Evolutionary conservation across 2,113 vertebrate species (phyloP), one percentile per base, ranked within the genome.

Genomic region (Actenoides lindsayi): DNA sequence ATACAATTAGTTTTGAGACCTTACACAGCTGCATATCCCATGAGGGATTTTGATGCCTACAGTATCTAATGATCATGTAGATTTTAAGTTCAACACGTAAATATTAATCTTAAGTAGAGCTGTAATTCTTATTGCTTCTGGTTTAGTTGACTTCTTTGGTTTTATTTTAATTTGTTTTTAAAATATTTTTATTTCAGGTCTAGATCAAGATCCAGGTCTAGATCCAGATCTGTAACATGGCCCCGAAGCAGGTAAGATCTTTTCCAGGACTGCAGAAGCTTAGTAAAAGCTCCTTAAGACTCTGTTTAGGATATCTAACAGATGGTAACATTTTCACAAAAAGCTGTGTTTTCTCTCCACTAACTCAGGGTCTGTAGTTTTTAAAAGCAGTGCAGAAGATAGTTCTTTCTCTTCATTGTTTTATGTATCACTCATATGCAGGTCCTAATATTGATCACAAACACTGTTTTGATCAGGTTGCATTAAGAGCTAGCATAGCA

Each of bases 191-290:
- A 69, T 83, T 91, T 77, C 86, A 98, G 98, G 91, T 98, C 98
- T 88, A 97, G 98, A 53, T 98, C 98, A 9, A 98, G 98, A 69
- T 99, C 99, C 24, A 98, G 98, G 51, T 99, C 98, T 51, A 97
- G 98, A 74, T 99, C 99, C 65, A 97, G 98, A 62, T 99, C 98
- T 67, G 96, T 97, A 78, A 99, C 99, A 8, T 97, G 96, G 95
- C 98, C 98, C 50, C 98, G 98, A 95, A 99, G 98, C 98, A 99
- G 98, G 99, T 99, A 97, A 93, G 65, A 28, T 63, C 28, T 83
- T 5, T 46, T 37, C 25, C 2, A 2, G 73, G 41, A 35, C 33
- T 48, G 5, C 2, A 1, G 14, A 12, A 25, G 10, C 4, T 30
- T 87, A 25, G 17, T 54, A 16, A 24, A 68, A 60, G 6, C 35